These are phyloP conservation scores for Liasis olivaceus DNA, from an alignment of 2,797 vertebrate species.

Conservation along the genomic window DNA sequence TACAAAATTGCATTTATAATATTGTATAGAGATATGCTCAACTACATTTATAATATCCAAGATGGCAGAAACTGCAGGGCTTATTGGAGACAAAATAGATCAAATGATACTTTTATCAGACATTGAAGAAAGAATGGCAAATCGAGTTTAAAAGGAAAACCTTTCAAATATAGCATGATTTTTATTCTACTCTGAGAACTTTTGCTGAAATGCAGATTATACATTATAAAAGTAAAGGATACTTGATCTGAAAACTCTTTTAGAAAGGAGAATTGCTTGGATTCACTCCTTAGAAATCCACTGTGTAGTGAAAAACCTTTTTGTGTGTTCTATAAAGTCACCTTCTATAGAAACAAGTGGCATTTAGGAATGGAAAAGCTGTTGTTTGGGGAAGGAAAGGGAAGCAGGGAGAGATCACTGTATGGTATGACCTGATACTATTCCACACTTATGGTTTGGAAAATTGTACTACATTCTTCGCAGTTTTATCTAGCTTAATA, in stretches of 20 bases:
- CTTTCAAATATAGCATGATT: fast-evolving
- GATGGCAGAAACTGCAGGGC: constrained; percentile 49
- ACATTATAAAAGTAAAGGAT: neutral
- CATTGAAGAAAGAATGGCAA: constrained; percentile 17
- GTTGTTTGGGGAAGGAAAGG: neutral
- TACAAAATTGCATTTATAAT: constrained; percentile 61
- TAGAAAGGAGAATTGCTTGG: constrained; percentile 35
- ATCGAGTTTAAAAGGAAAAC: neutral
- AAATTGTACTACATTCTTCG: neutral
- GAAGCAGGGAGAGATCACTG: neutral
- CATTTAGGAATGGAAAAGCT: neutral
- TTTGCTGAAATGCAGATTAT: neutral
- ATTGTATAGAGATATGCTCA: constrained; percentile 48
- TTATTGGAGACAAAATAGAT: constrained; percentile 58
- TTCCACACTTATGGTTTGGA: neutral
- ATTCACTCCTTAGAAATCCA: constrained; percentile 36
- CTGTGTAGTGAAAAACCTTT: neutral
- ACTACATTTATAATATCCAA: constrained; percentile 62
- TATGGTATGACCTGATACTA: neutral
- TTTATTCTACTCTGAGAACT: neutral
- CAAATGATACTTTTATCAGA: constrained; percentile 44
- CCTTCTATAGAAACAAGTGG: neutral
- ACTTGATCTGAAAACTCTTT: neutral
- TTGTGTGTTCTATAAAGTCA: neutral
- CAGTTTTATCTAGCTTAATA: neutral